phyloP scores from a whole-genome alignment of 2,113 vertebrate species.

The Saccopteryx bilineata region DNA sequence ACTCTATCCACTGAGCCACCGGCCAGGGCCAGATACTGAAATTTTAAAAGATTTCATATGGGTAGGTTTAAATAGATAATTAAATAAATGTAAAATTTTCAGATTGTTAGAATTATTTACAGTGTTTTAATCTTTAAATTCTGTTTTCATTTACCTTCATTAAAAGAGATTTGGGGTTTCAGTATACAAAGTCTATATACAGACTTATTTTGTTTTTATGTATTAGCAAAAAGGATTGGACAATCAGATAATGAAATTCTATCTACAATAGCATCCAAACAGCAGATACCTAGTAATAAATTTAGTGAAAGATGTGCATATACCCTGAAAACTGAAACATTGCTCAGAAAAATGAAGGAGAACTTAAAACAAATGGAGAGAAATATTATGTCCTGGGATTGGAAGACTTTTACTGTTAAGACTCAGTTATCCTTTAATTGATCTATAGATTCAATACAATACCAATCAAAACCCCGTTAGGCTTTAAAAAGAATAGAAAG shows the following conservation, averaged over 20 bases:
- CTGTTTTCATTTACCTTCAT: background rate
- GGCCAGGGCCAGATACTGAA: background rate
- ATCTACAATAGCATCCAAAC: background rate
- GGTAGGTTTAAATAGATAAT: constrained; percentile 3
- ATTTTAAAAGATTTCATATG: constrained; percentile 26
- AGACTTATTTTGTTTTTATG: background rate
- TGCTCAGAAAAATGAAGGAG: constrained; percentile 10
- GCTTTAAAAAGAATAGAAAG: background rate
- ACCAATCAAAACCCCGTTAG: background rate
- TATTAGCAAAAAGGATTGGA: background rate
- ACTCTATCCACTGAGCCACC: no score
- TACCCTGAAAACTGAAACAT: background rate
- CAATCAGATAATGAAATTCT: constrained; percentile 13
- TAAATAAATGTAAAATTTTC: background rate
- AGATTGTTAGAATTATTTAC: background rate
- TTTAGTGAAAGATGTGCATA: background rate
- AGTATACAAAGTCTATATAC: background rate
- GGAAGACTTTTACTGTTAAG: background rate
- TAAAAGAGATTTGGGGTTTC: background rate
- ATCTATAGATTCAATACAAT: background rate
- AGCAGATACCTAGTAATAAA: background rate
- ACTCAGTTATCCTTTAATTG: background rate
- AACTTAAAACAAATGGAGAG: background rate
- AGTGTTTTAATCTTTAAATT: constrained; percentile 11
- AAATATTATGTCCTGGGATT: background rate